A percentile compares a stretch with the other conserved stretches of the same genome.
phyloP scores from a whole-genome alignment of 2,797 vertebrate genomes.

The Manis crassicaudata region DNA sequence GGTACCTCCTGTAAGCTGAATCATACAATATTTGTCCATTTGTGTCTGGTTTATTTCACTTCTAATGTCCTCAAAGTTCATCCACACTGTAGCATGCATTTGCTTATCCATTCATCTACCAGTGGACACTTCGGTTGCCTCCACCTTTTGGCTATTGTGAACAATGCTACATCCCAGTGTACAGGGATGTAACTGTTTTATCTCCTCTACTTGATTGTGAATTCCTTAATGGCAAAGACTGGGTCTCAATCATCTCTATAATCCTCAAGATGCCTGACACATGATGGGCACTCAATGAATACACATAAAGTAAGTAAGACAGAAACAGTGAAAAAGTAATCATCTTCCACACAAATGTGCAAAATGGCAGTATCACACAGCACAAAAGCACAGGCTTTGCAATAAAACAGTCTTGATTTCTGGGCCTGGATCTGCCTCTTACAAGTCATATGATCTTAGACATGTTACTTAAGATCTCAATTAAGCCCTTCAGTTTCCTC shows the following conservation, averaged over 20 bases:
- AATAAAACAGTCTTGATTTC: conserved; percentile 28
- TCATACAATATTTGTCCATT: background rate
- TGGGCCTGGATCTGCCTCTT: conserved; percentile 28
- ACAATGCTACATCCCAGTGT: background rate
- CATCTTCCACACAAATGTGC: background rate
- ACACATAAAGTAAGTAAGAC: conserved; percentile 10
- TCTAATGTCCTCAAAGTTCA: background rate
- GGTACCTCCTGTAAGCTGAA: background rate
- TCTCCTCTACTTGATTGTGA: background rate
- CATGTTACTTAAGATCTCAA: background rate
- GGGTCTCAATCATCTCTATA: background rate
- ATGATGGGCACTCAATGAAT: background rate
- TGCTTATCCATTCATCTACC: background rate
- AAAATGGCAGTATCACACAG: background rate
- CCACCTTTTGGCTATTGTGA: background rate
- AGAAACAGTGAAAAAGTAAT: conserved; percentile 8
- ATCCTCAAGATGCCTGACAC: background rate
- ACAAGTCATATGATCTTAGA: background rate
- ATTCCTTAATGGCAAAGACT: conserved; percentile 6
- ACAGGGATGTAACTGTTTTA: background rate
- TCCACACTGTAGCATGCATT: background rate
- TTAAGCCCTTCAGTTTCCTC: conserved; percentile 15
- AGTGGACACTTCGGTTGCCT: background rate
- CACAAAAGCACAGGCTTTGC: background rate
- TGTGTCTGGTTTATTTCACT: background rate